Conservation (phyloP, 1,140 invertebrate species). For the Drosophila dunni region DNA sequence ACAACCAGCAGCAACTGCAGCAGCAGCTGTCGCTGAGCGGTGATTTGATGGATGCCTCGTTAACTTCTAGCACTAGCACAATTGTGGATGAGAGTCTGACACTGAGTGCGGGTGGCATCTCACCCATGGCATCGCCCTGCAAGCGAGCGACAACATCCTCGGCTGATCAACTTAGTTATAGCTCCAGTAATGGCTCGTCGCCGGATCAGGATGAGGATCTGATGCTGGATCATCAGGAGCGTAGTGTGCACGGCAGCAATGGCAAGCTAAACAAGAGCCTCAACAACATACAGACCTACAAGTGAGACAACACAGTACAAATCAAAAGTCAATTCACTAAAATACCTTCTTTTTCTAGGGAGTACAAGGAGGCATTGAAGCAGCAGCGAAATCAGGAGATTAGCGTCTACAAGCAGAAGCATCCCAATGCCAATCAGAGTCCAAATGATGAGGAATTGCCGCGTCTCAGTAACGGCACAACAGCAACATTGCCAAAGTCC, state of each 20-base stretch:
- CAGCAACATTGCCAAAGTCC: slow-evolving; percentile 72
- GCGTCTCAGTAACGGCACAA: slow-evolving; percentile 37
- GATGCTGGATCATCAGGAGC: slow-evolving; percentile 76
- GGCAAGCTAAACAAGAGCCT: slow-evolving; percentile 90
- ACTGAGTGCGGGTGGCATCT: slow-evolving; percentile 46
- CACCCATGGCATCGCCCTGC: slow-evolving; percentile 57
- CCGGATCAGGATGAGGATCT: slow-evolving; percentile 84
- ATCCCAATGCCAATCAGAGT: slow-evolving; percentile 74
- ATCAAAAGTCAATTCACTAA: slow-evolving; percentile 1
- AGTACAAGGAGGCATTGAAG: slow-evolving; percentile 94
- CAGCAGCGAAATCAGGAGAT: slow-evolving; percentile 92
- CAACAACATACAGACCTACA: slow-evolving; percentile 93
- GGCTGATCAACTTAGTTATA: slow-evolving; percentile 38
- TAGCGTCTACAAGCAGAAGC: slow-evolving; percentile 87
- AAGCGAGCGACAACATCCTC: slow-evolving; percentile 37
- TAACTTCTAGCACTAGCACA: slow-evolving; percentile 79
- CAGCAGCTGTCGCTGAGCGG: slow-evolving; percentile 44
- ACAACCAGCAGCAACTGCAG: slow-evolving; percentile 5
- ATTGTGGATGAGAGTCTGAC: slow-evolving; percentile 81
- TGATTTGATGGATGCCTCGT: slow-evolving; percentile 77
- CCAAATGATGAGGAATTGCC: slow-evolving; percentile 67
- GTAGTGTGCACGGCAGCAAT: slow-evolving; percentile 75
- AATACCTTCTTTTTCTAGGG: slow-evolving; percentile 85
- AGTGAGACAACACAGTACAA: slow-evolving; percentile 85
- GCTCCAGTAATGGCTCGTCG: slow-evolving; percentile 81